phyloP scores from a whole-genome alignment of 1,140 invertebrate species.

The Littorina saxatilis region DNA sequence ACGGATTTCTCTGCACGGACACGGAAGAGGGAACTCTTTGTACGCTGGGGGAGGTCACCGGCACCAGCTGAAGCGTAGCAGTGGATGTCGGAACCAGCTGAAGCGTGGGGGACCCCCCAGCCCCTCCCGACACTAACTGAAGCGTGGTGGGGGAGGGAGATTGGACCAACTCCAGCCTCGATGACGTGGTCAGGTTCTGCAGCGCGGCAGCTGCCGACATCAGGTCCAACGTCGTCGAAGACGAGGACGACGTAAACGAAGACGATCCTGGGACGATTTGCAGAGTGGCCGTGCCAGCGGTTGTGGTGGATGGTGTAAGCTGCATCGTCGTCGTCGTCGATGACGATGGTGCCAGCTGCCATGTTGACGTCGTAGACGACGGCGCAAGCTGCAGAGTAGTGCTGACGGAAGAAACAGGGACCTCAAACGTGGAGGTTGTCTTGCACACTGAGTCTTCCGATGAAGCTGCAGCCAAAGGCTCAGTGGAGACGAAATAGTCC shows the following conservation, averaged over 20 bases:
- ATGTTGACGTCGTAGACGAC: too few species aligned
- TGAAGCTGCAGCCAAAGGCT: neutral
- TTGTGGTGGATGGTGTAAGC: too few species aligned
- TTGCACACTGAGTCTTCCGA: neutral
- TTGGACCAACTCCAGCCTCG: neutral
- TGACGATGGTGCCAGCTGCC: too few species aligned
- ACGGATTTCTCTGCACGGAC: neutral
- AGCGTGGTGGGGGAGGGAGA: neutral
- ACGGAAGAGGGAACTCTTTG: neutral
- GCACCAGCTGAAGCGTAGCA: too few species aligned
- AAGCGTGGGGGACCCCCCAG: too few species aligned
- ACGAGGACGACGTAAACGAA: neutral
- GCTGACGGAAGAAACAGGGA: too few species aligned
- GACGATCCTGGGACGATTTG: neutral
- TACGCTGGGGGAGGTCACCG: too few species aligned
- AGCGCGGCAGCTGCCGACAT: neutral
- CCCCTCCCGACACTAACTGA: neutral
- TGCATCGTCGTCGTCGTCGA: too few species aligned
- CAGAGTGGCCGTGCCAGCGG: too few species aligned
- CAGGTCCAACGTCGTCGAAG: neutral
- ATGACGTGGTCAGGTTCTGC: neutral
- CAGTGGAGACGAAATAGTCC: neutral
- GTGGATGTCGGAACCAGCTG: too few species aligned
- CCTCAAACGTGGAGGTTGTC: too few species aligned
- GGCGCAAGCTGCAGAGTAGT: too few species aligned